Evolutionary conservation across 1,140 invertebrate genomes (phyloP), one percentile per base, ranked within the genome.

Genomic region (Chironomus striatipennis): DNA sequence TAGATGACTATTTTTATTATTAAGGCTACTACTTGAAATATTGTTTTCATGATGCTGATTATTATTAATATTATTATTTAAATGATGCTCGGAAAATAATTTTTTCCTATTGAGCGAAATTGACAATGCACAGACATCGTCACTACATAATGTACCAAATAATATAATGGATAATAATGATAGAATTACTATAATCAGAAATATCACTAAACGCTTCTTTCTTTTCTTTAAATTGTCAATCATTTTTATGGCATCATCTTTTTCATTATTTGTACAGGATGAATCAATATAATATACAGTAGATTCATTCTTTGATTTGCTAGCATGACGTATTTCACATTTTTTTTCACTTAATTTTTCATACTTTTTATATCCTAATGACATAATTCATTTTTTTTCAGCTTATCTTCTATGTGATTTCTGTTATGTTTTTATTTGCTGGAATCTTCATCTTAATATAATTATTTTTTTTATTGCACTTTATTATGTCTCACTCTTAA

Each of bases 1-100:
- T 17, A 85, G 83, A 20, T 70, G 47, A 15, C 47, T 57, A 15
- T n/a, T 70, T 18, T 70, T 18, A 18, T 18, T 18, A 20, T 67
- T 70, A 70, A 70, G 65, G 65, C 65, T 70, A 70, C 64, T 67
- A 18, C 17, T 34, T 5, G 24, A 34, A 34, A 34, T 34, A 34
- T 34, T 20, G 65, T 70, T 70, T 20, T 20, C 9, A 9, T 21
- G 20, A 18, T 17, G 64, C 12, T 67, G 64, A 70, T 70, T 17
- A 67, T 67, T 47, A 8, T 12, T 57, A 57, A n/a, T 57, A 57
- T 57, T 57, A n/a, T 57, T 57, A n/a, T n/a, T 57, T 5, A 57
- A 18, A 18, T 70, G 65, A 70, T 70, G n/a, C n/a, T 70, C 65
- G 20, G 17, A 10, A 20, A 70, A 70, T 70, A 70, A 12, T 5